Percentiles rank a stretch among this genome's conserved stretches.
Conservation (phyloP, 2,888 invertebrate genomes). For the Antheraea assamensis region DNA sequence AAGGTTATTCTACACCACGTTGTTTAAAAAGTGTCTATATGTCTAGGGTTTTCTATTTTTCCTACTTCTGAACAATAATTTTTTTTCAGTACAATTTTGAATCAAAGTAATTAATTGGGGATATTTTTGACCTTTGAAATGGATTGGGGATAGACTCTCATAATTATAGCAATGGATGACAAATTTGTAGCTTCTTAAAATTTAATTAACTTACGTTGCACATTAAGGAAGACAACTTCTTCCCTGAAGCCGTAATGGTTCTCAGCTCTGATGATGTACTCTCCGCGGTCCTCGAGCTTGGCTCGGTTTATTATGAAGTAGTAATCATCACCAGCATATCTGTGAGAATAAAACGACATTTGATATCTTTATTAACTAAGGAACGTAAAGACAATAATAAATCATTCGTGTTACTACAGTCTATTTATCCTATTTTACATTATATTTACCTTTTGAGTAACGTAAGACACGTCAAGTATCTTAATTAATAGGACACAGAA, state of each 20-base stretch:
- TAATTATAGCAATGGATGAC: too few relatives aligned
- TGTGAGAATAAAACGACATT: slow-evolving; percentile 29
- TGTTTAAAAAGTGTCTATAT: neutral
- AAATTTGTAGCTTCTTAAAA: too few relatives aligned
- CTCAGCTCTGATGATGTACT: slow-evolving; percentile 97
- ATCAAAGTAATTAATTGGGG: too few relatives aligned
- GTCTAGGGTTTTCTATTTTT: neutral
- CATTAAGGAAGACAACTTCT: slow-evolving; percentile 97
- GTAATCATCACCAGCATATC: slow-evolving; percentile 96
- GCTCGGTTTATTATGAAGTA: slow-evolving; percentile 98
- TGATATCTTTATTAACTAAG: neutral
- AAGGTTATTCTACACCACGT: neutral
- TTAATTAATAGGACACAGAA: neutral
- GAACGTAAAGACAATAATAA: too few relatives aligned
- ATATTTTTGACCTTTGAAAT: too few relatives aligned
- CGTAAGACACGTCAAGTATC: neutral
- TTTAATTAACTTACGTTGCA: slow-evolving; percentile 88
- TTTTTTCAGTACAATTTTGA: too few relatives aligned
- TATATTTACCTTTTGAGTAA: neutral
- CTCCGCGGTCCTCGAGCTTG: slow-evolving; percentile 97
- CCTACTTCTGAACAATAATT: too few relatives aligned
- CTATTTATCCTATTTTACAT: neutral
- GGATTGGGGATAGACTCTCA: too few relatives aligned
- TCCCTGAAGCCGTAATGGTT: slow-evolving; percentile 98
- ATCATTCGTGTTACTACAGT: neutral